A percentile compares a stretch with the other conserved stretches of the same genome.
Evolutionary conservation across 2,797 vertebrate genomes (phyloP).

Genomic region (Enoplosus armatus): DNA sequence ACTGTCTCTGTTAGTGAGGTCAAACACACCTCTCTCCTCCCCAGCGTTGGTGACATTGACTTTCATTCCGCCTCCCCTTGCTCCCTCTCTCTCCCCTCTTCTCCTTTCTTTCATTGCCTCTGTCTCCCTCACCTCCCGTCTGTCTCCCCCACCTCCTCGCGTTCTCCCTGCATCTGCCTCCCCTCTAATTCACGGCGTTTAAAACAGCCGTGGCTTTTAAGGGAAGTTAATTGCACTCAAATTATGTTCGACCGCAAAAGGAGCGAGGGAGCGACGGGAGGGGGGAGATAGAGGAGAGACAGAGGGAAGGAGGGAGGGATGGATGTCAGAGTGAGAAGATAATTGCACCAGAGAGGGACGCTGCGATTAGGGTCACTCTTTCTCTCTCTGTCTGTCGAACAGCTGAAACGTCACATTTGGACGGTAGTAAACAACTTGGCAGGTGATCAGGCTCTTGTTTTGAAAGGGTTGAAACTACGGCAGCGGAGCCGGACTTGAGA

Average conservation of each 20-base stretch:
- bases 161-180: conserved; percentile 68
- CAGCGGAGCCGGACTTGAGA: conserved; percentile 67
- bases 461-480: conserved; percentile 64
- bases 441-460: conserved; percentile 75
- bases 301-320: conserved; percentile 69
- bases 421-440: conserved; percentile 79
- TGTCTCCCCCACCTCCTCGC: conserved; percentile 55
- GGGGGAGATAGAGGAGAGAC: conserved; percentile 67
- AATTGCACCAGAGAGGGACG: conserved; percentile 85
- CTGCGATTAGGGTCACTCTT: conserved; percentile 82
- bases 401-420: conserved; percentile 67
- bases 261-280: conserved; percentile 79
- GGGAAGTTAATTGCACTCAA: conserved; percentile 91
- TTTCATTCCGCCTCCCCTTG: conserved; percentile 70
- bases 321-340: conserved; percentile 84
- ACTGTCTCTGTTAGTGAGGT: conserved; percentile 82
- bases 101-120: conserved; percentile 63
- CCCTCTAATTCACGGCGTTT: conserved; percentile 86
- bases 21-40: conserved; percentile 80
- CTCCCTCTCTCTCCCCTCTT: conserved; percentile 23
- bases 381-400: conserved; percentile 66
- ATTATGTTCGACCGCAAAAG: conserved; percentile 89
- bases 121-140: conserved; percentile 55
- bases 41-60: conserved; percentile 76
- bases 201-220: conserved; percentile 88